These are phyloP conservation scores for Gobio occitaniae DNA, from an alignment of 2,797 vertebrate genomes.

Conservation along the genomic window DNA sequence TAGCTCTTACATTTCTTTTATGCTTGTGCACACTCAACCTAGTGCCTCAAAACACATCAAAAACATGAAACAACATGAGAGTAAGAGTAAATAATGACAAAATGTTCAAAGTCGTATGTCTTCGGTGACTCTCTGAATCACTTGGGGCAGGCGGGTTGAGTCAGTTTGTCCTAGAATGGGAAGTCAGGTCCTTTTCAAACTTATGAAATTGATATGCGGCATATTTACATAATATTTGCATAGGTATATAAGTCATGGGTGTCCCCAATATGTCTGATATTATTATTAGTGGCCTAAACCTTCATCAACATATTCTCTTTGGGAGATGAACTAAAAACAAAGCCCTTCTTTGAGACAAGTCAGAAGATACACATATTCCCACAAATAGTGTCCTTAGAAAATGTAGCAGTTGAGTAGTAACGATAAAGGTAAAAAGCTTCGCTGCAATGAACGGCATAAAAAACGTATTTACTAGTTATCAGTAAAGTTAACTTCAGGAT, in stretches of 20 bases:
- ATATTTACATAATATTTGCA: conserved; percentile 82
- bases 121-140: conserved; percentile 2
- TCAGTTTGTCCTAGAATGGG: conserved; percentile 40
- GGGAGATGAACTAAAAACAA: conserved; percentile 46
- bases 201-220: conserved; percentile 50
- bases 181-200: conserved; percentile 22
- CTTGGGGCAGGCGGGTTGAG: neutral
- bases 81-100: neutral
- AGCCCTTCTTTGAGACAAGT: conserved; percentile 31
- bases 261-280: conserved; percentile 80
- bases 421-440: neutral
- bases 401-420: neutral
- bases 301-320: conserved; percentile 41
- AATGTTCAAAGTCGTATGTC: neutral
- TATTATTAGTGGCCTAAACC: conserved; percentile 59
- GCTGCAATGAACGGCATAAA: too few relatives aligned
- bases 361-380: conserved; percentile 21
- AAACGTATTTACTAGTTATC: neutral
- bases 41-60: neutral
- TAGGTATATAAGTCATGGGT: conserved; percentile 84
- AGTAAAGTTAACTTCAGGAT: neutral
- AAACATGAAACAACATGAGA: neutral
- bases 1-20: neutral
- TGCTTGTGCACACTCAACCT: neutral
- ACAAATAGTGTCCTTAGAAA: conserved; percentile 23